phyloP scores from a whole-genome alignment of 2,888 invertebrate genomes.

The Julus scanicus region DNA sequence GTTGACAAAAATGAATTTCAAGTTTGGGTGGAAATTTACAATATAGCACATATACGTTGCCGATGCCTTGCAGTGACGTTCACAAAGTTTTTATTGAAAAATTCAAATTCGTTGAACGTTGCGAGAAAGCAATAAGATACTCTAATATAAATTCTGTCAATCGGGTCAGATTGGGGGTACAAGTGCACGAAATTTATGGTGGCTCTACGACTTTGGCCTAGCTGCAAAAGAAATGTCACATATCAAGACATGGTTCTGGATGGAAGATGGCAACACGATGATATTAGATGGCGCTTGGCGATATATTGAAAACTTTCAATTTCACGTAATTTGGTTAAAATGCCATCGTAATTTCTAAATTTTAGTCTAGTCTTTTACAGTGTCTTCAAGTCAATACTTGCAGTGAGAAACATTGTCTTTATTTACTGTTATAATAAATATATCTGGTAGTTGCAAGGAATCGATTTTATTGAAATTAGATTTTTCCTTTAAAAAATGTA shows the following conservation, averaged over 20 bases:
- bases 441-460: no score
- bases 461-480: no score
- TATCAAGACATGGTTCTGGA: not conserved
- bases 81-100: constrained; percentile 44
- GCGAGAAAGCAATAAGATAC: constrained; percentile 45
- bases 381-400: no score
- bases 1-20: constrained; percentile 25
- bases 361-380: no score
- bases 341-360: no score
- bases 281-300: not conserved
- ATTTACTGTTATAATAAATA: no score
- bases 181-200: constrained; percentile 5
- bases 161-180: constrained; percentile 34
- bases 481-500: no score
- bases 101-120: constrained; percentile 19
- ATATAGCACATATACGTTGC: not conserved
- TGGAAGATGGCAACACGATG: not conserved
- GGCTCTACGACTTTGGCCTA: not conserved
- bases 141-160: constrained; percentile 44
- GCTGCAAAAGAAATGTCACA: not conserved
- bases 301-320: not conserved
- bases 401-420: no score
- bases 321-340: no score
- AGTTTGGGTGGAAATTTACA: constrained; percentile 28
- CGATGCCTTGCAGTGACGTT: constrained; percentile 31